phyloP scores from a whole-genome alignment of 2,888 invertebrate genomes.

The Bellardia pandia region DNA sequence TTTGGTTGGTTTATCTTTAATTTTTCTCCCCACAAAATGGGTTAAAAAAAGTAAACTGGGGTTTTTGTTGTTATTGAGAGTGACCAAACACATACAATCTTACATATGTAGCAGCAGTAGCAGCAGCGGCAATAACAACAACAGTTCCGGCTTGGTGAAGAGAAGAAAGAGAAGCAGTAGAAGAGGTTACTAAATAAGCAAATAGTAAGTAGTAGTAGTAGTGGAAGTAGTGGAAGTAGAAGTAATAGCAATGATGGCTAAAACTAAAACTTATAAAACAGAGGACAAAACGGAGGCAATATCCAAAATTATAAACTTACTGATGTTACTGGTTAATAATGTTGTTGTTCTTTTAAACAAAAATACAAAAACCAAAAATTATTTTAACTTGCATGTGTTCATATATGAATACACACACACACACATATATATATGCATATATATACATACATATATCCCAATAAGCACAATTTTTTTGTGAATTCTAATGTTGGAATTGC shows the following conservation, averaged over 20 bases:
- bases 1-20: background rate
- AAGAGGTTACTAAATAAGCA: conserved; percentile 48
- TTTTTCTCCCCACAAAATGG: conserved; percentile 37
- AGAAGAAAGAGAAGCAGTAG: conserved; percentile 46
- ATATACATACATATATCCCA: background rate
- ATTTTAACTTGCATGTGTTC: background rate
- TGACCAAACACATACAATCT: conserved; percentile 25
- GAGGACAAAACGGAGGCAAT: conserved; percentile 39
- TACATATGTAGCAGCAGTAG: conserved; percentile 39
- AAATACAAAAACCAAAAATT: conserved; percentile 14
- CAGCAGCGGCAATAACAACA: conserved; percentile 53
- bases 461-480: too few species aligned
- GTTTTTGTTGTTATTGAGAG: conserved; percentile 53
- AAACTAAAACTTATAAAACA: conserved; percentile 22
- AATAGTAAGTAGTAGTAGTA: conserved; percentile 32
- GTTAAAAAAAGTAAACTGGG: conserved; percentile 56
- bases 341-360: conserved; percentile 20
- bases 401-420: background rate
- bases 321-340: conserved; percentile 41
- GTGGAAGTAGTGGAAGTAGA: conserved; percentile 33
- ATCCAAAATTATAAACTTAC: conserved; percentile 46
- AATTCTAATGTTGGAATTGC: too few species aligned
- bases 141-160: conserved; percentile 65
- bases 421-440: background rate
- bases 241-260: conserved; percentile 45